Base-by-base conservation (phyloP, 2,113 vertebrate species). In the Cariama cristata region DNA sequence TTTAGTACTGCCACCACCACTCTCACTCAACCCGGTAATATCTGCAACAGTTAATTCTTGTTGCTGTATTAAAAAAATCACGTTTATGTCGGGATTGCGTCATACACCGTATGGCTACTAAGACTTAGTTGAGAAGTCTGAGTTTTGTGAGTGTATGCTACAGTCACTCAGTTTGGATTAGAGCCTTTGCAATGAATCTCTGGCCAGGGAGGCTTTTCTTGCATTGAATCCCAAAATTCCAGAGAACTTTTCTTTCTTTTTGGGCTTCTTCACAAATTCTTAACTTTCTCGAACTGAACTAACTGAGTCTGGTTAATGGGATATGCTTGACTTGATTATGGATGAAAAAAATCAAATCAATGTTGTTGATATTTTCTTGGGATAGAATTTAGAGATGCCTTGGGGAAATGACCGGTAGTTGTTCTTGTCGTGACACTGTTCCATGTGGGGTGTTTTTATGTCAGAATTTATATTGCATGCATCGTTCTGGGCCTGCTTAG, bases 371-470 rank as follows among this genome's bases (percentile, higher is more conserved):
- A 4, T 79, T 81, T 86, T 89, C 30, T 66, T 52, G 42, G 47
- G 19, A 15, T 30, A 26, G 72, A 45, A 69, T 67, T 81, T 42
- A 45, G 40, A 67, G 47, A 22, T 84, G 27, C 38, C 17, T 23
- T 42, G 17, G 20, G 23, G 42, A 67, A 74, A 63, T 60, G 58
- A 68, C 32, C 10, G 4, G 24, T 60, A 21, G 20, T 50, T 24
- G 2, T 71, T 81, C 58, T 52, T 80, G 40, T 69, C 53, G 12
- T 35, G 21, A 19, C 18, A 21, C 8, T 66, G 1, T 84, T 87
- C 73, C 17, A 5, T 3, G 12, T 14, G 14, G 30, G 2, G 2
- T 49, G 49, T 0, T 33, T 82, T 62, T 53, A 53, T 2, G 2
- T 74, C 50, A 69, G 64, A 62, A 69, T 87, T 85, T 80, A 8